phyloP scores from a whole-genome alignment of 2,797 vertebrate species.

The Distichodus sexfasciatus region DNA sequence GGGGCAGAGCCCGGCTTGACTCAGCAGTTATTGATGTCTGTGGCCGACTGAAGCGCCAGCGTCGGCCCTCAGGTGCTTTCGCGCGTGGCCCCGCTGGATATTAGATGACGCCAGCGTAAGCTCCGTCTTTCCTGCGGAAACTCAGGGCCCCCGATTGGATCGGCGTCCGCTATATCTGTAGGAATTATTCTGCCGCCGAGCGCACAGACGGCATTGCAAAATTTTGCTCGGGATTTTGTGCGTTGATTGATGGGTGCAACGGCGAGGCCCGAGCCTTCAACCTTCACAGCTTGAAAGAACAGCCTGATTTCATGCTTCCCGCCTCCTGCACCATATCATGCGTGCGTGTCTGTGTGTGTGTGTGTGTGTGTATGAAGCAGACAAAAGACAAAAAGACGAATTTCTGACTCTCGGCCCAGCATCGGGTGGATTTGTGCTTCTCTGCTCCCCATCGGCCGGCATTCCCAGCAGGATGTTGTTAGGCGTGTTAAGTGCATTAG shows the following conservation, averaged over 20 bases:
- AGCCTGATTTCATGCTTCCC: neutral
- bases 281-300: neutral
- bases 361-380: neutral
- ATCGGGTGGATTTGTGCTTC: neutral
- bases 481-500: slow-evolving; percentile 46
- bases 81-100: neutral
- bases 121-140: neutral
- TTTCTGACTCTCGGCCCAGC: neutral
- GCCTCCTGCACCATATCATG: neutral
- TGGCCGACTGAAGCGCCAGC: neutral
- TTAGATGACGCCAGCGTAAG: neutral
- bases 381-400: no score
- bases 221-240: neutral
- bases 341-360: neutral
- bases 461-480: slow-evolving; percentile 41
- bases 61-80: neutral
- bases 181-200: no score
- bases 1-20: neutral
- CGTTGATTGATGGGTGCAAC: neutral
- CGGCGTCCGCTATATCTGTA: no score
- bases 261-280: neutral
- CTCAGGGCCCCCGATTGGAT: neutral
- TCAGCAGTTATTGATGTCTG: slow-evolving; percentile 12
- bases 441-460: slow-evolving; percentile 9
- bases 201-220: neutral